phyloP scores from a whole-genome alignment of 2,113 vertebrate genomes.

The Erythrocercus mccallii region DNA sequence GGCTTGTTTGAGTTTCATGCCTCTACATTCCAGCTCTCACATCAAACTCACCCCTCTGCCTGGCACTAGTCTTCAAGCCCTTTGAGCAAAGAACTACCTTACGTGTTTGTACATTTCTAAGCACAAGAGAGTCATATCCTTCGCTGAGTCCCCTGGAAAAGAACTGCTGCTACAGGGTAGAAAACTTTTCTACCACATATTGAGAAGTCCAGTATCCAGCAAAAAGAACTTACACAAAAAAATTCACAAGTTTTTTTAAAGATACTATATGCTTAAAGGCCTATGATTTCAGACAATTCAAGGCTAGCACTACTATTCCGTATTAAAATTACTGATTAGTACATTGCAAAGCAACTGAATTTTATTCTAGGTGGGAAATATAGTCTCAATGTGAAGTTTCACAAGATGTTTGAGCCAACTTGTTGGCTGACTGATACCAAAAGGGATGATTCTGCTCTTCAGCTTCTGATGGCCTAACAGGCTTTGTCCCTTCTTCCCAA shows the following conservation, averaged over 20 bases:
- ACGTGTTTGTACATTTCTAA: neutral
- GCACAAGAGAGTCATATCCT: neutral
- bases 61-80: neutral
- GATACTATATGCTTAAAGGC: neutral
- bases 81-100: neutral
- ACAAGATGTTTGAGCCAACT: neutral
- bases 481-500: neutral
- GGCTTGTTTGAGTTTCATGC: neutral
- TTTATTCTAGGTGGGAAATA: neutral
- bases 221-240: neutral
- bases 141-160: neutral
- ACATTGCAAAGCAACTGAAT: neutral
- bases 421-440: neutral
- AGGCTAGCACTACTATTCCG: neutral
- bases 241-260: neutral
- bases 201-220: neutral
- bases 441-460: neutral
- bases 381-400: neutral
- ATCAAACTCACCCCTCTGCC: slow-evolving; percentile 19
- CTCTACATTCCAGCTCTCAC: slow-evolving; percentile 21
- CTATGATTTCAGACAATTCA: neutral
- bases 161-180: neutral
- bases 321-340: neutral
- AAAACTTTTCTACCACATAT: neutral
- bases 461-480: neutral